Conservation (phyloP, 2,113 vertebrate species). For the Martes martes region DNA sequence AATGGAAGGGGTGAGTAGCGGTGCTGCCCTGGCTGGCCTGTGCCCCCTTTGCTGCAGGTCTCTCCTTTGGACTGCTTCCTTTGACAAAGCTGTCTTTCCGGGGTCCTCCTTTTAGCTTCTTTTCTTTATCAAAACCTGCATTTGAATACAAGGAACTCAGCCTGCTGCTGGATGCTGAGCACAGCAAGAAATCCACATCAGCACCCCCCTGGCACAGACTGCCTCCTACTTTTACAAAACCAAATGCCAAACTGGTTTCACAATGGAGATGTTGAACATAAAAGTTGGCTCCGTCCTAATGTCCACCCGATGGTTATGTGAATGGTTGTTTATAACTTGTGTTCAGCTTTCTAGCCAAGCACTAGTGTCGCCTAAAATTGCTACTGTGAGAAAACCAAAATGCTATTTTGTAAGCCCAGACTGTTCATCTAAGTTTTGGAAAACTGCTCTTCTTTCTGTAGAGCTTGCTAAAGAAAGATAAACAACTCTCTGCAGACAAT, state of each 20-base stretch:
- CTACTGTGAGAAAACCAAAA: conserved; percentile 87
- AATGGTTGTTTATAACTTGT: conserved; percentile 83
- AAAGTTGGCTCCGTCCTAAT: conserved; percentile 70
- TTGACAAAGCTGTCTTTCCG: background rate
- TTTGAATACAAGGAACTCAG: conserved; percentile 65
- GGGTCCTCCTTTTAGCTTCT: conserved; percentile 29
- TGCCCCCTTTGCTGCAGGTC: background rate
- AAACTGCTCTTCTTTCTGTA: conserved; percentile 75
- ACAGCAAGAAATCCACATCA: conserved; percentile 75
- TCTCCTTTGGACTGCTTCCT: background rate
- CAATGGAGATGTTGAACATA: conserved; percentile 73
- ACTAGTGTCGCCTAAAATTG: conserved; percentile 89
- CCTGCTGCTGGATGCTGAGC: conserved; percentile 65
- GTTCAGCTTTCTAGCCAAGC: conserved; percentile 82
- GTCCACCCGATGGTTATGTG: conserved; percentile 83
- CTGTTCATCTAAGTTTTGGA: conserved; percentile 75
- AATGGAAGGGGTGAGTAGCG: background rate
- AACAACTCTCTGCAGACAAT: conserved; percentile 64
- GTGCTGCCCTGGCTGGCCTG: background rate
- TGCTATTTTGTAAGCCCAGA: conserved; percentile 76
- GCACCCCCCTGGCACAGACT: conserved; percentile 64
- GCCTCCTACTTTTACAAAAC: conserved; percentile 70
- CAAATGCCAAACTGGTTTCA: conserved; percentile 78
- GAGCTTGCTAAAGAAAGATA: conserved; percentile 74
- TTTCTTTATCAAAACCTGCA: conserved; percentile 61